phyloP scores from a whole-genome alignment of 2,797 vertebrate genomes.

The Nothura maculosa region DNA sequence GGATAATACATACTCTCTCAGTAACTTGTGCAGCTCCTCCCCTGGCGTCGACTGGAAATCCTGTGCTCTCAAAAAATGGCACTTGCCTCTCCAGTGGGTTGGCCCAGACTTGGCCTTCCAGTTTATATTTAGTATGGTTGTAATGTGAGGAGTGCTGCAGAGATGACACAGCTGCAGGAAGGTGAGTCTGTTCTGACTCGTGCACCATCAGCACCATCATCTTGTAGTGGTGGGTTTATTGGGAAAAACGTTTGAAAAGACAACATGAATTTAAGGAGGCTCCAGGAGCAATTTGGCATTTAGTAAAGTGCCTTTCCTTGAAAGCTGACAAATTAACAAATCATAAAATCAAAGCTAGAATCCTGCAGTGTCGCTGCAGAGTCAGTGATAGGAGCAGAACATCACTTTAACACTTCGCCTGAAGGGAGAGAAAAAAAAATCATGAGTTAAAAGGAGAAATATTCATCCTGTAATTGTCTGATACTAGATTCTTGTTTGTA shows the following conservation, averaged over 20 bases:
- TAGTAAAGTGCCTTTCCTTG: slow-evolving; percentile 45
- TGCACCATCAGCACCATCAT: background rate
- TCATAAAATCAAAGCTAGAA: slow-evolving; percentile 44
- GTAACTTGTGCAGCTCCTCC: background rate
- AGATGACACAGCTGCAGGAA: background rate
- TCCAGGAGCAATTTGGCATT: slow-evolving; percentile 26
- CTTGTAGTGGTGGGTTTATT: background rate
- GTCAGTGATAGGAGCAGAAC: slow-evolving; percentile 16
- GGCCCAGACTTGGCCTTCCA: background rate
- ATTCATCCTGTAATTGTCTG: slow-evolving; percentile 10
- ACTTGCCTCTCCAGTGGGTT: background rate
- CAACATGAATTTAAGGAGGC: background rate
- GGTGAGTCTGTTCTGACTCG: background rate
- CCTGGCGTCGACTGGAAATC: background rate
- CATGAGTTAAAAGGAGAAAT: background rate
- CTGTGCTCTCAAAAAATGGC: background rate
- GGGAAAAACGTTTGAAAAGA: background rate
- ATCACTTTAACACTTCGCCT: slow-evolving; percentile 60
- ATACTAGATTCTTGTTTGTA: background rate
- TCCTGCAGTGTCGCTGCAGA: slow-evolving; percentile 48
- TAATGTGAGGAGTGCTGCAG: background rate
- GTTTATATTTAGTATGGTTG: background rate
- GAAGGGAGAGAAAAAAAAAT: slow-evolving; percentile 9
- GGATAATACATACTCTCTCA: background rate
- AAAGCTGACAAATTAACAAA: slow-evolving; percentile 60